Base-by-base conservation (phyloP, 2,113 vertebrate genomes). In the Micromys minutus region DNA sequence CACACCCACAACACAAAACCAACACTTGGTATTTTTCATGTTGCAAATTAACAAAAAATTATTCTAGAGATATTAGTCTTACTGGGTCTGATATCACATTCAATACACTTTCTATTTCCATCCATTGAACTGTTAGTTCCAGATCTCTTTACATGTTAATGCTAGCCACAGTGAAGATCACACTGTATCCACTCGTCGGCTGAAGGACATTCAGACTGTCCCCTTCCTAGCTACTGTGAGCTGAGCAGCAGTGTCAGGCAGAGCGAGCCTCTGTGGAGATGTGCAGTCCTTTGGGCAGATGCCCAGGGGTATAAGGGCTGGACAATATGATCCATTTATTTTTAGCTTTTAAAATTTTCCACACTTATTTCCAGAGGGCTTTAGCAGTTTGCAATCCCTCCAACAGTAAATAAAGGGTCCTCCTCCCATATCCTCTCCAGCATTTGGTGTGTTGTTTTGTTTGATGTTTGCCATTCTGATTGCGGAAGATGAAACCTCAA, bases 191-290 rank as follows among this genome's bases (percentile, higher is more conserved):
- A 12, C 36, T 4, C 24, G 21, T 39, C 55, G 42, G 22, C 19
- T 9, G n/a, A 42, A 29, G 47, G 55, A 4, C n/a, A 42, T 8
- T 42, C 8, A 59, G 77, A 3, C 7, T 42, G 16, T 42, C 13
- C 57, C 15, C 42, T 42, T 29, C 13, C 24, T 61, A 26, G 22
- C 55, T 29, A 59, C 26, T 22, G n/a, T 59, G 79, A 42, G 24
- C n/a, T 39, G 55, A 59, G 55, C 24, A 42, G 55, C 22, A n/a
- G 22, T n/a, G 52, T 57, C 36, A n/a, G 1, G 77, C 52, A 80
- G 11, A 57, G 36, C 36, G 0, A 9, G 57, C 0, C 7, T 29
- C 8, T 59, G 74, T 50, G 7, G n/a, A 24, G 13, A 26, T 16
- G 36, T 39, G 12, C 13, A 24, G 79, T 16, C 26, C 57, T 42